These are phyloP conservation scores for Cairina moschata DNA, from an alignment of 2,113 vertebrate genomes.

Conservation along the genomic window DNA sequence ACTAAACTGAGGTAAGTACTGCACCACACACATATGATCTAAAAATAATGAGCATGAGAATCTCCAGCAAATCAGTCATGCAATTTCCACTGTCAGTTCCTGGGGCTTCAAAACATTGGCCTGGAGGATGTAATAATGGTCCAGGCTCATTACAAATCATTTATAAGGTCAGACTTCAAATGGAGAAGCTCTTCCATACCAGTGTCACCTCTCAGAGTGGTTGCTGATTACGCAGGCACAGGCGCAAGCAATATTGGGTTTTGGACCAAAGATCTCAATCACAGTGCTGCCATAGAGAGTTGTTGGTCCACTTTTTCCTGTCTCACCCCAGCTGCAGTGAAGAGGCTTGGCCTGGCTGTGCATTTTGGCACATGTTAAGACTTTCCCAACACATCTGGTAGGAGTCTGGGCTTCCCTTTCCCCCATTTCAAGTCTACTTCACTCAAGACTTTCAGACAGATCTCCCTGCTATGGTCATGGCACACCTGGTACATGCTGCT, in stretches of 20 bases:
- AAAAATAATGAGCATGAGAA: constrained; percentile 26
- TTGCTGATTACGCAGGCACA: neutral
- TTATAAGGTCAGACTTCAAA: neutral
- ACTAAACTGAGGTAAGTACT: neutral
- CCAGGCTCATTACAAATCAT: neutral
- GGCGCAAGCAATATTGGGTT: accelerated
- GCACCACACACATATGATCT: constrained; percentile 28
- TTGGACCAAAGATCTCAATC: neutral
- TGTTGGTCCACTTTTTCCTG: neutral
- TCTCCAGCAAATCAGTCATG: neutral
- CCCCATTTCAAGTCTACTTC: accelerated
- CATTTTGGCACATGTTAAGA: accelerated
- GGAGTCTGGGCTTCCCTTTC: neutral
- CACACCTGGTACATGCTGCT: neutral
- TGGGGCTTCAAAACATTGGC: neutral
- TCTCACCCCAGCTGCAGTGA: neutral
- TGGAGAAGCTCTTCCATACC: neutral
- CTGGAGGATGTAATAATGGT: neutral
- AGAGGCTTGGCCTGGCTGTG: neutral
- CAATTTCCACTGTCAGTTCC: neutral
- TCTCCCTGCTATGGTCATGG: neutral
- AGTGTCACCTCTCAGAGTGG: neutral
- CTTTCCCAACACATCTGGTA: accelerated
- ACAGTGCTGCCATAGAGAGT: neutral
- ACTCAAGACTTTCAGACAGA: neutral